Conservation (phyloP, 2,113 vertebrate species). For the Piliocolobus tephrosceles region DNA sequence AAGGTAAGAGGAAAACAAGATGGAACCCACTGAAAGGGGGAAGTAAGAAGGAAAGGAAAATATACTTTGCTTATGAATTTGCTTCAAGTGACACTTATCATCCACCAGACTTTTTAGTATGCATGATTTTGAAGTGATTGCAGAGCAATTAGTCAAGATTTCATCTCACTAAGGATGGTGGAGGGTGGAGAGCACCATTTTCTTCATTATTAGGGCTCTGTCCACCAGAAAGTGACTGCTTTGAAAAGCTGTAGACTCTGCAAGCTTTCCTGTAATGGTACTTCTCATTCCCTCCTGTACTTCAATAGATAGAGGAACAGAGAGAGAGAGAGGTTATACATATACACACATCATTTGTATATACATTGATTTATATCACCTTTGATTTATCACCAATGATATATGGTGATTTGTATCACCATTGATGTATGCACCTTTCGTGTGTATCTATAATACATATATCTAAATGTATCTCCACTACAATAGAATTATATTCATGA, state of each 20-base stretch:
- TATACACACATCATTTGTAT: too few relatives aligned
- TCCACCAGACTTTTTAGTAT: background rate
- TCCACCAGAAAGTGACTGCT: background rate
- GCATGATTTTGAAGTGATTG: background rate
- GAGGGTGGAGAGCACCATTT: background rate
- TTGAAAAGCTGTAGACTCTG: background rate
- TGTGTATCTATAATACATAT: background rate
- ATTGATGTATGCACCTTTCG: too few relatives aligned
- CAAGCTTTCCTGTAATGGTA: background rate
- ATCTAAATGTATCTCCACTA: background rate
- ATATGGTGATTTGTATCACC: too few relatives aligned
- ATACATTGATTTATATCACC: too few relatives aligned
- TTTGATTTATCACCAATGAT: too few relatives aligned
- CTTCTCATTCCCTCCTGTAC: background rate
- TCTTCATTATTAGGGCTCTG: background rate
- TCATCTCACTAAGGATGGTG: accelerated
- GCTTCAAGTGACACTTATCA: background rate
- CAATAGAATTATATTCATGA: background rate
- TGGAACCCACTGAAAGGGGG: background rate
- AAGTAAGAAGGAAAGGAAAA: background rate
- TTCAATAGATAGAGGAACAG: background rate
- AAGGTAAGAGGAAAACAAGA: background rate
- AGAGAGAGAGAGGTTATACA: background rate
- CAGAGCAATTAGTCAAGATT: background rate
- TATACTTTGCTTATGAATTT: accelerated